phyloP scores from a whole-genome alignment of 2,888 invertebrate species.

The Atrina japonica region DNA sequence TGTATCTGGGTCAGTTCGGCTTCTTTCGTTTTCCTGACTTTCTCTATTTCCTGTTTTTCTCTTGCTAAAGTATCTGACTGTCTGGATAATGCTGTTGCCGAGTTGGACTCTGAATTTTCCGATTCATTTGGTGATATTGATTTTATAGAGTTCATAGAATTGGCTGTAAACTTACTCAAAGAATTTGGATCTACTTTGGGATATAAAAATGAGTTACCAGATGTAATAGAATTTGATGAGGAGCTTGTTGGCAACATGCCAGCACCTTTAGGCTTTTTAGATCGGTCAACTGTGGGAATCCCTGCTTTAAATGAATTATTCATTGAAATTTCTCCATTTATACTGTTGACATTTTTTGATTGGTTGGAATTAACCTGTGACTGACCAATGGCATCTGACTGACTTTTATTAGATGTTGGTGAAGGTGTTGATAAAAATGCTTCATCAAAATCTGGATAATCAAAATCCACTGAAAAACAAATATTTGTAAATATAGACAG shows the following conservation, averaged over 20 bases:
- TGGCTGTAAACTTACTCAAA: too few relatives aligned
- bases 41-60: constrained; percentile 56
- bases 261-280: constrained; percentile 56
- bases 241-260: background rate
- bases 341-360: too few relatives aligned
- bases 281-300: constrained; percentile 55
- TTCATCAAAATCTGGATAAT: constrained; percentile 78
- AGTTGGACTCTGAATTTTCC: background rate
- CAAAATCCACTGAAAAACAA: constrained; percentile 75
- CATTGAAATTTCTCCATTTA: background rate
- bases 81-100: too few relatives aligned
- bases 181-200: constrained; percentile 41
- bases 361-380: too few relatives aligned
- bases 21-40: constrained; percentile 48
- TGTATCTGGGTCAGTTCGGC: constrained; percentile 54
- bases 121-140: constrained; percentile 5
- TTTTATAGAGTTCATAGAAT: too few relatives aligned
- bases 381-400: too few relatives aligned
- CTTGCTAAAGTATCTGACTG: too few relatives aligned
- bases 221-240: background rate
- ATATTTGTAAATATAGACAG: background rate
- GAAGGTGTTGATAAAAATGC: constrained; percentile 53
- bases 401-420: constrained; percentile 32
- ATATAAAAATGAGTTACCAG: constrained; percentile 34
- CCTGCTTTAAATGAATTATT: too few relatives aligned